Evolutionary conservation across 2,113 vertebrate species (phyloP).

Genomic region (Hydrolagus affinis): DNA sequence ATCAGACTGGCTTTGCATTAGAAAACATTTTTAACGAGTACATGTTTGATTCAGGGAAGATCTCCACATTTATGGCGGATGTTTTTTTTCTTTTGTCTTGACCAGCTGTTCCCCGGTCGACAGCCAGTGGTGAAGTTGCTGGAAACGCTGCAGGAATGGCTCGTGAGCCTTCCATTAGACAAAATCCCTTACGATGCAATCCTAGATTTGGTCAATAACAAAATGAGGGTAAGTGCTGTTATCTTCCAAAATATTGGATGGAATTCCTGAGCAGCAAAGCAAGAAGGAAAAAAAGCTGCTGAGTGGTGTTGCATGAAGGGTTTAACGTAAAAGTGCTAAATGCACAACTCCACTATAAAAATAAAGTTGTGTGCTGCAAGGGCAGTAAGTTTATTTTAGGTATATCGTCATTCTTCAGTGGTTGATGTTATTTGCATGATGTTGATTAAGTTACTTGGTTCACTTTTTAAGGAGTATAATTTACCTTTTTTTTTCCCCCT

Average conservation of each 20-base stretch:
- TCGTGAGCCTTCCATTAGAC: conserved; percentile 78
- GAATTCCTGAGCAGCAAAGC: background rate
- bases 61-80: background rate
- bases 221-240: conserved; percentile 73
- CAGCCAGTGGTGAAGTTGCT: conserved; percentile 75
- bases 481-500: too few species aligned
- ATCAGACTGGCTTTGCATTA: background rate
- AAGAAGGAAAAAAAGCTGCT: too few species aligned
- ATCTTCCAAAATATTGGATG: background rate
- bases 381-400: too few species aligned
- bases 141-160: conserved; percentile 86
- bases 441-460: too few species aligned
- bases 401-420: too few species aligned
- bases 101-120: conserved; percentile 78
- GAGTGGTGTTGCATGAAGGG: too few species aligned
- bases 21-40: background rate
- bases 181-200: conserved; percentile 82
- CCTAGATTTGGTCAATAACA: conserved; percentile 90
- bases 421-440: too few species aligned
- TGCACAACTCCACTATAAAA: too few species aligned
- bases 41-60: background rate
- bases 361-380: too few species aligned
- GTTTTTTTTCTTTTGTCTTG: background rate
- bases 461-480: too few species aligned
- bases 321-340: too few species aligned